Conservation (phyloP, 2,888 invertebrate species). For the Theodoxus fluviatilis region DNA sequence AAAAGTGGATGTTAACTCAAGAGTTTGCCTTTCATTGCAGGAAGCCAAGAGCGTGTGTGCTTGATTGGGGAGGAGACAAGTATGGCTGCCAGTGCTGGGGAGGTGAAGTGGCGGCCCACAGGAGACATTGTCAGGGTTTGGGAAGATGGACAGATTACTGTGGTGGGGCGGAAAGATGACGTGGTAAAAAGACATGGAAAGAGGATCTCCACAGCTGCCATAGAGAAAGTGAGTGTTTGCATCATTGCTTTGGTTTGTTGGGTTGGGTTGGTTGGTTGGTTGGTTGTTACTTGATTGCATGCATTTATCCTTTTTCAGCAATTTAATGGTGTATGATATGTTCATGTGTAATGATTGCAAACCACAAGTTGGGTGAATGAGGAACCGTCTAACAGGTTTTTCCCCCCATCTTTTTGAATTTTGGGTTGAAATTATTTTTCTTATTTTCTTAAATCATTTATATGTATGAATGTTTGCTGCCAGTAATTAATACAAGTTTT, state of each 20-base stretch:
- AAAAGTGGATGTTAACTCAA: not conserved
- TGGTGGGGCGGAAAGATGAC: slow-evolving; percentile 73
- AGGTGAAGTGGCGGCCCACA: slow-evolving; percentile 68
- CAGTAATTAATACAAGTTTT: no score
- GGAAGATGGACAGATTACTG: slow-evolving; percentile 44
- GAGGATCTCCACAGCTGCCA: slow-evolving; percentile 71
- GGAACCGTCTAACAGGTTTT: no score
- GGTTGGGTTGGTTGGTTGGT: not conserved
- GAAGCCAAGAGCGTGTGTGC: slow-evolving; percentile 52
- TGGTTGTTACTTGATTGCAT: not conserved
- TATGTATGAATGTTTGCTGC: no score
- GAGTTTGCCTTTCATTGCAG: slow-evolving; percentile 32
- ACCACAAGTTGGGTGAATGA: no score
- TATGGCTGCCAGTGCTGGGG: not conserved
- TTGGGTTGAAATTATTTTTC: no score
- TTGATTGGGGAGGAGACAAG: slow-evolving; percentile 47
- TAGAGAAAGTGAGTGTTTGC: slow-evolving; percentile 43
- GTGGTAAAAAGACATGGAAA: slow-evolving; percentile 81
- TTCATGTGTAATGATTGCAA: no score
- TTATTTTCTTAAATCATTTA: no score
- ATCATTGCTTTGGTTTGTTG: no score
- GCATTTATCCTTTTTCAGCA: no score
- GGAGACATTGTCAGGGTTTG: slow-evolving; percentile 75
- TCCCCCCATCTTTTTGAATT: no score
- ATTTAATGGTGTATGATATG: no score